phyloP scores from a whole-genome alignment of 2,113 vertebrate species.

The Phylloscopus trochilus region DNA sequence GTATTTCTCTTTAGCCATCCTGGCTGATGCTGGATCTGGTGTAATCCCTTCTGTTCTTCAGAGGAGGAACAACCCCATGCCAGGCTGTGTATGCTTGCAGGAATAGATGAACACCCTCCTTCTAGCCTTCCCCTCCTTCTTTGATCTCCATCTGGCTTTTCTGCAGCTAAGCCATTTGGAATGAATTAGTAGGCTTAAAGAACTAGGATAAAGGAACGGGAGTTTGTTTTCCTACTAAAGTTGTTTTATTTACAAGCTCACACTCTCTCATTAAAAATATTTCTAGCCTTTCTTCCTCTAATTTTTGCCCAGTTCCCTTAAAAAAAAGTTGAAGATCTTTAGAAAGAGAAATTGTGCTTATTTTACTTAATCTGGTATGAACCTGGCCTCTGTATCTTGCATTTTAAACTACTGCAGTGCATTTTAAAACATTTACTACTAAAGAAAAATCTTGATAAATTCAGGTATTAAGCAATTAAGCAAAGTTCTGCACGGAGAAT shows the following conservation, averaged over 20 bases:
- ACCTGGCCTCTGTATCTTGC: neutral
- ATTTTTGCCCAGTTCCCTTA: neutral
- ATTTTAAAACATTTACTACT: neutral
- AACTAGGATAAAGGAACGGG: neutral
- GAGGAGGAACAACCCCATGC: neutral
- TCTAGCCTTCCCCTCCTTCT: neutral
- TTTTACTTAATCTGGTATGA: neutral
- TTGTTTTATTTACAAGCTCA: neutral
- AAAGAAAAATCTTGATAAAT: neutral
- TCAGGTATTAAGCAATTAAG: constrained; percentile 23
- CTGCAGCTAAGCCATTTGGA: neutral
- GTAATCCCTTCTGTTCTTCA: neutral
- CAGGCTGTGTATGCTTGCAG: neutral
- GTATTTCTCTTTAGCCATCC: neutral
- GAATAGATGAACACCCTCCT: neutral
- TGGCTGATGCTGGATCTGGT: neutral
- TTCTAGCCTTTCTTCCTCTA: neutral
- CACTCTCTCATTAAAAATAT: neutral
- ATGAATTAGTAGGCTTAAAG: neutral
- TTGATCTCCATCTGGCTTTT: neutral
- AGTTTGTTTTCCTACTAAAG: neutral
- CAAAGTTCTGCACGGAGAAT: neutral
- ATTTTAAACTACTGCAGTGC: neutral
- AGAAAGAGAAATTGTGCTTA: neutral
- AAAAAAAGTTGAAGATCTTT: neutral